Evolutionary conservation across 1,140 invertebrate species (phyloP).

Genomic region (Chymomyza costata): DNA sequence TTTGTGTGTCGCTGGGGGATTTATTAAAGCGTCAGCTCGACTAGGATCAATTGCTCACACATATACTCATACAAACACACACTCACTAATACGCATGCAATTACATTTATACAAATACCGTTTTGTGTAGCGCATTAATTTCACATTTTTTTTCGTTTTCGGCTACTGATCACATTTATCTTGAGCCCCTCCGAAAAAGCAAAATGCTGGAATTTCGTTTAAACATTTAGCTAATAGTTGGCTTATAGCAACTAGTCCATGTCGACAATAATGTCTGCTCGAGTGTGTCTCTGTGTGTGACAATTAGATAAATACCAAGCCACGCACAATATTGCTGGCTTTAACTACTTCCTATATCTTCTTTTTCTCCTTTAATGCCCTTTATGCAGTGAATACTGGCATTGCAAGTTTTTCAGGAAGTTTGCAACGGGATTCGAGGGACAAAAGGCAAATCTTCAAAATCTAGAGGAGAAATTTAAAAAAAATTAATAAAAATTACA

Average conservation of each 20-base stretch:
- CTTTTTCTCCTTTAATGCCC: conserved; percentile 12
- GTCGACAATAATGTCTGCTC: conserved; percentile 4
- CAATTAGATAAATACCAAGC: conserved; percentile 69
- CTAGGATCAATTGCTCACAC: conserved; percentile 42
- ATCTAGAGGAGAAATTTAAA: no score
- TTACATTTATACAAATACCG: conserved; percentile 49
- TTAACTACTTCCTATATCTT: background rate
- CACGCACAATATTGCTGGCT: conserved; percentile 39
- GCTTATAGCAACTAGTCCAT: conserved; percentile 6
- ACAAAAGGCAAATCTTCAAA: no score
- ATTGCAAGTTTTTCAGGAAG: no score
- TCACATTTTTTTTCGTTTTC: conserved; percentile 55
- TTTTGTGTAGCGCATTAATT: conserved; percentile 41
- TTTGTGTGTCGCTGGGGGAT: conserved; percentile 31
- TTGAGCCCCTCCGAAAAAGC: no score
- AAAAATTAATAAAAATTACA: no score
- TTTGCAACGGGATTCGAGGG: no score
- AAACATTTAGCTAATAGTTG: conserved; percentile 22
- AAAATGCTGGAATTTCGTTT: no score
- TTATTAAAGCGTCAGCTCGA: conserved; percentile 55
- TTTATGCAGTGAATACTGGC: no score
- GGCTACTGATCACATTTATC: no score
- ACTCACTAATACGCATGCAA: conserved; percentile 27
- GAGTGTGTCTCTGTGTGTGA: conserved; percentile 23
- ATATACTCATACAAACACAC: conserved; percentile 4